Base-by-base conservation (phyloP, 2,888 invertebrate species). In the Nymphalis urticae region DNA sequence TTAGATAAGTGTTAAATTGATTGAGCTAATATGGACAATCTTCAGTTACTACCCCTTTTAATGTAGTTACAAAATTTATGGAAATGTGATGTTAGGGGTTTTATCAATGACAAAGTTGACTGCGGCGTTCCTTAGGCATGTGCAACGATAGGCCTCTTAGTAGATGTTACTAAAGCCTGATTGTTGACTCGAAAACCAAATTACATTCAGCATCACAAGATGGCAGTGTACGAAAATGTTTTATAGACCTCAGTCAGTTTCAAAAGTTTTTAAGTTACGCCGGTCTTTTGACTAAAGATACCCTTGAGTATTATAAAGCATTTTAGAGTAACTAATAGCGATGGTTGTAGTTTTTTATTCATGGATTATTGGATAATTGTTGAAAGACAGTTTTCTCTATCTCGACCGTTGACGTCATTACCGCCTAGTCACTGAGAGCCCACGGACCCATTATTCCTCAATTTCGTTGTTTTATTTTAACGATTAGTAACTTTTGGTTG, bases 1-100 rank as follows among this genome's bases (percentile, higher is more conserved):
- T 90, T 92, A 92, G 91, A 81, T 92, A 92, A 92, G 92, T 92
- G 92, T 92, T 92, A 90, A 92, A 92, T 90, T 88, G 90, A 91
- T 91, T 91, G 89, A 88, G 87, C 89, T 88, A 84, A 90, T 82
- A 87, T 89, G 91, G 92, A 92, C 91, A 91, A 90, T 90, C 92
- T 90, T 92, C 85, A 87, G 92, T 92, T 92, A 92, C 91, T 92
- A 89, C 91, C 90, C 90, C 85, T 85, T 84, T 75, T 82, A 80
- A 86, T 77, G 86, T 92, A 91, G 89, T 88, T 88, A 88, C 89
- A 84, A 90, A 90, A 91, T 89, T 80, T 88, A 89, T 89, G 89
- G 87, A 89, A 88, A 86, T 88, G 87, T 89, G 87, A 90, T 90
- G 89, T 88, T 87, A 88, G 89, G 91, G 90, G 91, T 91, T 92